A percentile compares a stretch with the other conserved stretches of the same genome.
phyloP scores from a whole-genome alignment of 1,140 invertebrate genomes.

The Brachionus asplanchnoidis region DNA sequence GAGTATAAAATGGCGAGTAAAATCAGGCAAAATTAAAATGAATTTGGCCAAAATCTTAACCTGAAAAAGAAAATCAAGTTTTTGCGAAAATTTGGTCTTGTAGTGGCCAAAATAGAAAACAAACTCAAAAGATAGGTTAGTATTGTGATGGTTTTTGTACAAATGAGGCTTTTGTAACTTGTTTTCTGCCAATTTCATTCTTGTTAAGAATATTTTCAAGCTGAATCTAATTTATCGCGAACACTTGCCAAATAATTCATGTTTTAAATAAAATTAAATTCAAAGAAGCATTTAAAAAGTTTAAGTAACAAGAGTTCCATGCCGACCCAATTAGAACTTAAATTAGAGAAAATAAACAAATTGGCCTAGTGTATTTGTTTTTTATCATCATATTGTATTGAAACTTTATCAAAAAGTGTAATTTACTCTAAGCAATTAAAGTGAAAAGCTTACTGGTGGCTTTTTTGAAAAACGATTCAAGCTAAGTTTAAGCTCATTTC shows the following conservation, averaged over 20 bases:
- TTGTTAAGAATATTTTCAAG: background rate
- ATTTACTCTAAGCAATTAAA: conserved; percentile 20
- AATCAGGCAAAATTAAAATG: background rate
- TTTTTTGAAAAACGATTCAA: background rate
- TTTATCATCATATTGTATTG: background rate
- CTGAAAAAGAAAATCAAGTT: background rate
- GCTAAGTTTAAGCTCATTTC: background rate
- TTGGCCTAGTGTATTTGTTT: conserved; percentile 14
- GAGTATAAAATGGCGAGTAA: background rate
- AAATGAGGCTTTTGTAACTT: background rate
- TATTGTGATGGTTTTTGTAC: background rate
- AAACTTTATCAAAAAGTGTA: conserved; percentile 18
- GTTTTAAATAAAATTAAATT: background rate
- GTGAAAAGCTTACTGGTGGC: background rate
- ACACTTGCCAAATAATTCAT: conserved; percentile 22
- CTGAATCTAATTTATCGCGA: background rate
- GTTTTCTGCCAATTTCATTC: conserved; percentile 8
- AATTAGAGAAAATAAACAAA: conserved; percentile 18
- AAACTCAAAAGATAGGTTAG: background rate
- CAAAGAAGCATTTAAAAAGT: background rate
- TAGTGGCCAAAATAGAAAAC: background rate
- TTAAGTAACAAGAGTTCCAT: background rate
- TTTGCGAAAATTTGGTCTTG: background rate
- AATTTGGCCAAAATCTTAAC: background rate
- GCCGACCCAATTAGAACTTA: conserved; percentile 15